These are phyloP conservation scores for Perca schrenkii DNA, from an alignment of 2,113 vertebrate species.

Conservation along the genomic window DNA sequence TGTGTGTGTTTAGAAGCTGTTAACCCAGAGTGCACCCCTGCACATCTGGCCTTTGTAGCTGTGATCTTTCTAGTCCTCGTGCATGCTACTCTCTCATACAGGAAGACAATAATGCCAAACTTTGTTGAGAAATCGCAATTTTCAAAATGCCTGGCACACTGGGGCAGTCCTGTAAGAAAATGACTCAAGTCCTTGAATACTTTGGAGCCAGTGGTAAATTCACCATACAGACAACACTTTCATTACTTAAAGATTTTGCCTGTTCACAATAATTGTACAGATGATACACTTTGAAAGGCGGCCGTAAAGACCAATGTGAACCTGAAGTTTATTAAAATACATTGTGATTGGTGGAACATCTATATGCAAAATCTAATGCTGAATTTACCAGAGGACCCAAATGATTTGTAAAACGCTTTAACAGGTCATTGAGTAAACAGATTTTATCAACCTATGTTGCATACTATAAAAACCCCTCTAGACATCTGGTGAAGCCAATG, in stretches of 20 bases:
- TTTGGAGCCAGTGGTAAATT: not conserved
- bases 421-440: not conserved
- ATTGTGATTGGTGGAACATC: not conserved
- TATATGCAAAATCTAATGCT: not conserved
- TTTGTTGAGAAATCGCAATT: not conserved
- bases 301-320: not conserved
- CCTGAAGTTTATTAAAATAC: not conserved
- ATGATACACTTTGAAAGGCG: not conserved
- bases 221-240: not conserved
- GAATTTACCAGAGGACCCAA: not conserved
- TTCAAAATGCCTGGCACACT: not conserved
- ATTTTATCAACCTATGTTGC: not conserved
- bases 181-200: not conserved
- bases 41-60: constrained; percentile 14
- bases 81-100: constrained; percentile 30
- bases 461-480: not conserved
- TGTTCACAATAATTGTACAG: not conserved
- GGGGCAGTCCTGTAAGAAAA: not conserved
- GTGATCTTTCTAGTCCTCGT: constrained; percentile 23
- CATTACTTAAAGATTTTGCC: too few species aligned
- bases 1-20: constrained; percentile 7
- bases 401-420: not conserved
- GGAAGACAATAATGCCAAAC: not conserved
- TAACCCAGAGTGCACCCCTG: not conserved
- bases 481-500: not conserved